Conservation (phyloP, 2,888 invertebrate genomes). For the Liposcelis brunnea region DNA sequence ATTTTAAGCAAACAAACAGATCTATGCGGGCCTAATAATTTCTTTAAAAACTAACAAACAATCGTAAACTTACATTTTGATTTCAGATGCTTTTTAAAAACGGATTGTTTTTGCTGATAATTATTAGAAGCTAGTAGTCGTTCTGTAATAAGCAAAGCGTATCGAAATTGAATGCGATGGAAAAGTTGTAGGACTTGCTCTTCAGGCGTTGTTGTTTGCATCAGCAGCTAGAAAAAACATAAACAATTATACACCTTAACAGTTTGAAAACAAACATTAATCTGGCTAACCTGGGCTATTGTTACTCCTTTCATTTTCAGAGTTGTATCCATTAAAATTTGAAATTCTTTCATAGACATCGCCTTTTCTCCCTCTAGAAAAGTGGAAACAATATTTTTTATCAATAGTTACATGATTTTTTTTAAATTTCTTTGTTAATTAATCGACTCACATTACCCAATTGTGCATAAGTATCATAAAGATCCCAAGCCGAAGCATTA, state of each 20-base stretch:
- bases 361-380: not conserved
- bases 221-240: not conserved
- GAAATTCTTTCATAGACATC: slow-evolving; percentile 4
- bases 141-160: not conserved
- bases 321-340: slow-evolving; percentile 1
- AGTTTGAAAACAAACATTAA: not conserved
- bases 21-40: too few relatives aligned
- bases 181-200: too few relatives aligned
- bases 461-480: slow-evolving; percentile 7
- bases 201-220: too few relatives aligned
- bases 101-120: slow-evolving; percentile 2
- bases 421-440: too few relatives aligned
- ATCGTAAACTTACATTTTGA: not conserved
- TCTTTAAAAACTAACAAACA: not conserved
- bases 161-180: not conserved
- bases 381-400: too few relatives aligned
- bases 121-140: slow-evolving; percentile 1
- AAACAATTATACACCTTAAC: not conserved
- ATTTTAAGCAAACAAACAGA: not conserved
- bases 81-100: slow-evolving; percentile 5
- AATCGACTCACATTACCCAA: slow-evolving; percentile 1
- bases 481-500: slow-evolving; percentile 5
- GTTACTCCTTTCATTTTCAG: slow-evolving; percentile 1
- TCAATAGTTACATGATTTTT: too few relatives aligned
- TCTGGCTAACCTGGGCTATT: not conserved